These are phyloP conservation scores for Sebastes dallii DNA, from an alignment of 2,797 vertebrate species.

Conservation along the genomic window DNA sequence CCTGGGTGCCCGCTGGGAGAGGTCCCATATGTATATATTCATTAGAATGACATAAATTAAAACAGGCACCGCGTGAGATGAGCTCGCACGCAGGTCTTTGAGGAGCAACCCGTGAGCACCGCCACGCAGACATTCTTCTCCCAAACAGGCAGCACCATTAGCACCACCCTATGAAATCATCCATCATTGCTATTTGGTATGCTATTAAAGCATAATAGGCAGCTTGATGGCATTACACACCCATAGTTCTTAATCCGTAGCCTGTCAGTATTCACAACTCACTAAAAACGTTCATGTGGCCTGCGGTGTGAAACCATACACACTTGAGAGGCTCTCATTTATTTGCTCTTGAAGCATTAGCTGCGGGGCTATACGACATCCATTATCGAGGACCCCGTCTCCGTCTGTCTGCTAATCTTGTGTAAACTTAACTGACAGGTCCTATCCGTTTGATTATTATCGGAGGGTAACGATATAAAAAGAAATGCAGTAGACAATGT, in stretches of 20 bases:
- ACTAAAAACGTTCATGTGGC: conserved; percentile 45
- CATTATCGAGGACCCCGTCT: conserved; percentile 35
- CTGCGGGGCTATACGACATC: conserved; percentile 37
- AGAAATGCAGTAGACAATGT: background rate
- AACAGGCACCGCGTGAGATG: conserved; percentile 57
- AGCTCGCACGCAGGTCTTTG: conserved; percentile 31
- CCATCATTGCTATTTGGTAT: conserved; percentile 44
- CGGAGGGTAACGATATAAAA: background rate
- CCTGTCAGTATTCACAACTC: conserved; percentile 45
- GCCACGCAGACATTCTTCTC: background rate
- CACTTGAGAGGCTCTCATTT: conserved; percentile 62
- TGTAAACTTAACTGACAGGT: conserved; percentile 29
- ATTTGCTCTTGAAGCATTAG: conserved; percentile 62
- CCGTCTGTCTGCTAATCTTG: conserved; percentile 5
- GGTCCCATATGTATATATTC: conserved; percentile 44
- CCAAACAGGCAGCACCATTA: conserved; percentile 33
- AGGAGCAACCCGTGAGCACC: conserved; percentile 31
- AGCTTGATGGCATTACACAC: conserved; percentile 59
- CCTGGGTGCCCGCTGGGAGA: conserved; percentile 36
- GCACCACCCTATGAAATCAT: conserved; percentile 23
- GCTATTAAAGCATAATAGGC: conserved; percentile 52
- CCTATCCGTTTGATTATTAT: background rate
- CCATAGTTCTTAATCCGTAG: conserved; percentile 45
- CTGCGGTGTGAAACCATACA: conserved; percentile 42
- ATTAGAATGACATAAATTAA: conserved; percentile 72